These are phyloP conservation scores for Cavia porcellus DNA, from an alignment of 2,113 vertebrate species.

Conservation along the genomic window DNA sequence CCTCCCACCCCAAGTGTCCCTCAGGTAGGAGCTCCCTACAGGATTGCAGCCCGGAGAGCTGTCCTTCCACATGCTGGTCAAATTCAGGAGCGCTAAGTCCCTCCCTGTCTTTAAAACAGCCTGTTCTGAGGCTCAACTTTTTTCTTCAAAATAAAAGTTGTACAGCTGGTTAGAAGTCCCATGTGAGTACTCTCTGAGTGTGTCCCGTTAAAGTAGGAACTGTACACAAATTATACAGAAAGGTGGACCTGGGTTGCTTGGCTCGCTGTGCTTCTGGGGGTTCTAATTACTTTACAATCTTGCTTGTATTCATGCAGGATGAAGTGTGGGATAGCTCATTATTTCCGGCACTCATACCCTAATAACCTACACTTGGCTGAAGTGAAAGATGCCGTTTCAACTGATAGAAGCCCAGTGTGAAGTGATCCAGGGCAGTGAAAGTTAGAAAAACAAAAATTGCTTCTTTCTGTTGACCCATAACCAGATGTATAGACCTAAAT, in stretches of 20 bases:
- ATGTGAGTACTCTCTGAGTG: slow-evolving; percentile 87
- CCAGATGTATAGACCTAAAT: slow-evolving; percentile 50
- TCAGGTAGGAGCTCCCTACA: slow-evolving; percentile 87
- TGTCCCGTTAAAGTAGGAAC: slow-evolving; percentile 86
- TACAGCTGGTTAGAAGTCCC: slow-evolving; percentile 89
- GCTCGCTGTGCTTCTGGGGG: slow-evolving; percentile 89
- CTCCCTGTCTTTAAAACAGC: slow-evolving; percentile 85
- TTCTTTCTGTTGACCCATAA: slow-evolving; percentile 72
- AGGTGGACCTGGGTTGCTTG: slow-evolving; percentile 84
- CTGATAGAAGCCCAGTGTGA: slow-evolving; percentile 77
- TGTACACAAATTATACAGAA: slow-evolving; percentile 89
- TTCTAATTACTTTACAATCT: slow-evolving; percentile 92
- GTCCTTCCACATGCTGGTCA: slow-evolving; percentile 88
- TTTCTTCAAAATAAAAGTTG: slow-evolving; percentile 93
- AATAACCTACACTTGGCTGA: slow-evolving; percentile 87
- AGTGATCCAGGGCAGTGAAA: slow-evolving; percentile 69
- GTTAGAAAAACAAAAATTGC: slow-evolving; percentile 78
- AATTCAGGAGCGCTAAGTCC: slow-evolving; percentile 87
- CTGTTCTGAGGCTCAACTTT: slow-evolving; percentile 86
- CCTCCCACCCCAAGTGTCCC: slow-evolving; percentile 84
- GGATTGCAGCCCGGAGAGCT: slow-evolving; percentile 87
- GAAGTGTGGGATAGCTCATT: slow-evolving; percentile 87
- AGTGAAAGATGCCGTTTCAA: slow-evolving; percentile 81
- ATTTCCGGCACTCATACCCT: slow-evolving; percentile 86
- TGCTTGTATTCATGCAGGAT: slow-evolving; percentile 89